Evolutionary conservation across 2,113 vertebrate species (phyloP), one percentile per base, ranked within the genome.

Genomic region (Uropsilus gracilis): DNA sequence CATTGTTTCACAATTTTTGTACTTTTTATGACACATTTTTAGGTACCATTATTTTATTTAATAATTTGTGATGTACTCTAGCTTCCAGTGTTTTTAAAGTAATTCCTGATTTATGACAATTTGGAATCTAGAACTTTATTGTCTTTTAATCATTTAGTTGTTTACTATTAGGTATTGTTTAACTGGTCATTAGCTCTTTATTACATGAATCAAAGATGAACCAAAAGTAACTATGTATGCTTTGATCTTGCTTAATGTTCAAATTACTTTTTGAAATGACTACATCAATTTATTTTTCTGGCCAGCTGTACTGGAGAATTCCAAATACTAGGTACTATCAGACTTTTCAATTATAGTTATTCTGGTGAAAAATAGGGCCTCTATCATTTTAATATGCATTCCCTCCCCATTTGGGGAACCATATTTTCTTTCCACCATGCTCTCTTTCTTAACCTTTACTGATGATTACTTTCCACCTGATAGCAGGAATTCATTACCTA

Each of bases 191-290:
- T 55, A 55, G 53, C 50, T 53, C 1, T 53, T 18, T 53, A 55
- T 55, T 55, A 55, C 20, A 55, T 55, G 20, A 55, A 55, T 22
- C 53, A 55, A 55, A 55, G 8, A 55, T 55, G 18, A 55, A 22
- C 53, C 53, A 55, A 55, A 53, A 55, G 53, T 55, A 5, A 55
- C 53, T 11, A 50, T 55, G 53, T 55, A 20, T 55, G 20, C 5
- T 55, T 55, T 55, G 53, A 55, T 55, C 53, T 55, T 22, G 18
- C 53, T 55, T 55, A 55, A 17, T 26, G 59, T 26, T 69, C 48
- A 91, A 89, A 89, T 76, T 81, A 28, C 44, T 82, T 86, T 87
- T 80, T 86, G 75, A 88, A 87, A 81, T 28, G 46, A 72, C 30
- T 44, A 22, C 28, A 53, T 17, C 78, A 77, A 2, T 59, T 50